Evolutionary conservation across 2,797 vertebrate species (phyloP).

Genomic region (Sardinella longiceps): DNA sequence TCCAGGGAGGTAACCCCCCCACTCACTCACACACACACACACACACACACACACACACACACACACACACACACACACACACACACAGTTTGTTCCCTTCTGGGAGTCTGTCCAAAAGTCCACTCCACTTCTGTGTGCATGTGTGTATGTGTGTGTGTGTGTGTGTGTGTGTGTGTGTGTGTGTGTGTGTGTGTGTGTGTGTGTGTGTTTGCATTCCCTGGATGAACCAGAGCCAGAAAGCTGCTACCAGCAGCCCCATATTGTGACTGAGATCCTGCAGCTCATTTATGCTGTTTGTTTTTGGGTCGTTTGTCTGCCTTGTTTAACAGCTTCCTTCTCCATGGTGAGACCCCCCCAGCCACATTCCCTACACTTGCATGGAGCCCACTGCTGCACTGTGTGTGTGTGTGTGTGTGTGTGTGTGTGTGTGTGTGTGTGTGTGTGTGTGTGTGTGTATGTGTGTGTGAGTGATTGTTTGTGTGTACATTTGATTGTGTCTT

Average conservation of each 20-base stretch:
- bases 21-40: too few species aligned
- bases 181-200: not conserved
- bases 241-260: not conserved
- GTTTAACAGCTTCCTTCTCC: not conserved
- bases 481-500: too few species aligned
- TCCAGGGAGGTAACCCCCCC: too few species aligned
- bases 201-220: not conserved
- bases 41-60: not conserved
- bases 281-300: not conserved
- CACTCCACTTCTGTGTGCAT: not conserved
- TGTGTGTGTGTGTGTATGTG: too few species aligned
- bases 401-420: too few species aligned
- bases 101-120: conserved; percentile 27
- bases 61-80: not conserved
- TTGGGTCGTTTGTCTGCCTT: not conserved
- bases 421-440: too few species aligned
- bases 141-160: not conserved
- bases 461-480: too few species aligned
- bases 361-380: too few species aligned
- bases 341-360: not conserved
- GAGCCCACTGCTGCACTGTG: too few species aligned
- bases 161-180: not conserved
- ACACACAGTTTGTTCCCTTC: conserved; percentile 39
- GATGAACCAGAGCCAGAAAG: not conserved
- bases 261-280: not conserved